Conservation (phyloP, 2,888 invertebrate genomes). For the Terebella lapidaria region DNA sequence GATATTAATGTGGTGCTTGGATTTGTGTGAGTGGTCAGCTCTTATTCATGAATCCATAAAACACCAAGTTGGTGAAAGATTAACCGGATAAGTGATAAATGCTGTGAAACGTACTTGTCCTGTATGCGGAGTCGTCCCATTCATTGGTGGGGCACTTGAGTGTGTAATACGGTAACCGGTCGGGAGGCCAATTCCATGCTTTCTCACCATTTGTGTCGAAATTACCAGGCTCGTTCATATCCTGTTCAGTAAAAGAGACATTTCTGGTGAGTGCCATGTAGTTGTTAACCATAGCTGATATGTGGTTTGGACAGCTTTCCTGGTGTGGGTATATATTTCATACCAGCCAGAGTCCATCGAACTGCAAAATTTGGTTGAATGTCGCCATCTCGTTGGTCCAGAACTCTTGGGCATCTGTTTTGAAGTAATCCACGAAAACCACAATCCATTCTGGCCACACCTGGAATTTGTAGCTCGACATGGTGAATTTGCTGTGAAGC, state of each 20-base stretch:
- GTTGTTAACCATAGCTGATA: no score
- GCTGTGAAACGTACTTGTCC: constrained; percentile 36
- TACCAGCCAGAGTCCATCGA: constrained; percentile 51
- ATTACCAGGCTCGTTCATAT: constrained; percentile 55
- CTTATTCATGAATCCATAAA: no score
- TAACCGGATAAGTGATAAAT: no score
- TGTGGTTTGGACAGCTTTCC: no score
- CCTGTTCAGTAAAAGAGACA: constrained; percentile 30
- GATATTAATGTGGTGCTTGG: no score
- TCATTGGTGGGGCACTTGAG: constrained; percentile 39
- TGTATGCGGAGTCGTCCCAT: constrained; percentile 45
- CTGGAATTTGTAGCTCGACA: no score
- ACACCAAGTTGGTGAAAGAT: no score
- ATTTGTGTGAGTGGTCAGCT: no score
- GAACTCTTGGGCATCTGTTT: constrained; percentile 29
- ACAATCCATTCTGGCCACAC: constrained; percentile 41
- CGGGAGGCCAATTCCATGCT: constrained; percentile 47
- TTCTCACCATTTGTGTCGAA: constrained; percentile 49
- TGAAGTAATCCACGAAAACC: constrained; percentile 47
- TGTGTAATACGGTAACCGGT: constrained; percentile 41
- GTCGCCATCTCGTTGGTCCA: constrained; percentile 40
- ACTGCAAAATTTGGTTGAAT: constrained; percentile 29
- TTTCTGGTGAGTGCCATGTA: no score
- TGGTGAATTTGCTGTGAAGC: no score
- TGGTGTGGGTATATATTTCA: constrained; percentile 19